Evolutionary conservation across 2,113 vertebrate genomes (phyloP), one percentile per base, ranked within the genome.

Genomic region (Sphaerodactylus townsendi): DNA sequence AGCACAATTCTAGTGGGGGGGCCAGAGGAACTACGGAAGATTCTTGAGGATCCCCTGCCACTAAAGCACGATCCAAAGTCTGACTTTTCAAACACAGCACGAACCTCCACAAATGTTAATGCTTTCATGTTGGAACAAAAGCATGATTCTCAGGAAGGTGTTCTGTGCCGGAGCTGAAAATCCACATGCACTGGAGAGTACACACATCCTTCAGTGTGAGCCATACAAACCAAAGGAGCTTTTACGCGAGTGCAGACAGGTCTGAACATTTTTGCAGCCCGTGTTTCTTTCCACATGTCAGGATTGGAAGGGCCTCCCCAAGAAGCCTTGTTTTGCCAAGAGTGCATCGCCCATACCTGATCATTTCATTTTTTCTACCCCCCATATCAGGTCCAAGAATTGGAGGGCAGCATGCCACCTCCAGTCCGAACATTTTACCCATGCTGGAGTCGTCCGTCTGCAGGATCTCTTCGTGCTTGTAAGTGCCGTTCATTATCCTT

Each of bases 401-500:
- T 56, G 28, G 21, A 62, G n/a, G 7, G 13, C 44, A 56, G 53
- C 19, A 56, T 19, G 19, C 53, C 17, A 17, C 6, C 4, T 3
- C 33, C 76, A 50, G 56, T 25, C 56, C 30, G 41, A 48, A 81
- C 10, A 44, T 91, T 95, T 85, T 98, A 95, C 98, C 98, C 93
- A 99, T 97, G 95, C 98, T 98, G 96, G 96, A 98, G 89, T 98
- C 98, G 64, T 99, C 98, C 0, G 97, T 97, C 93, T 99, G 98
- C 74, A 99, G 96, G 89, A 98, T 97, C 86, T 99, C 98, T 90
- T 99, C 98, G 0, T 98, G 98, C 90, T 99, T 99, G 95, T 98
- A 99, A 82, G 98, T 98, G 86, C 98, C 98, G 41, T 99, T 99
- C 97, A 99, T 97, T 80, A 99, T 98, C 81, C 97, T 97, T 3